These are phyloP conservation scores for Toxostoma redivivum DNA, from an alignment of 2,113 vertebrate genomes.

Conservation along the genomic window DNA sequence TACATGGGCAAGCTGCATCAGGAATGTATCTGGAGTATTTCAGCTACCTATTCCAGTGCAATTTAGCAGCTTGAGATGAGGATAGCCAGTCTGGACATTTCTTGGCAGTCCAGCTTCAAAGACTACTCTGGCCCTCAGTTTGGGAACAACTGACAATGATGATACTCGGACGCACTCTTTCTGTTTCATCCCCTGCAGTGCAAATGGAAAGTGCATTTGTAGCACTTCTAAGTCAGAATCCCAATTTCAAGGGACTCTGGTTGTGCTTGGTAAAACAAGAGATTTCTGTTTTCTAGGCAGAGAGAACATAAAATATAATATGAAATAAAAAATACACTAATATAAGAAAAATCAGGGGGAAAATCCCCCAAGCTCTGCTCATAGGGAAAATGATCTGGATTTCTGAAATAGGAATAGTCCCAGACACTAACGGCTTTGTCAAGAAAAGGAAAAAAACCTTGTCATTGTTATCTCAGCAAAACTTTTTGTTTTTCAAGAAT, in stretches of 20 bases:
- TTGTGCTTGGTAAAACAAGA: not conserved
- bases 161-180: not conserved
- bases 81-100: not conserved
- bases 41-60: not conserved
- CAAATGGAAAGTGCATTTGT: not conserved
- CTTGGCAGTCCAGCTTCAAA: not conserved
- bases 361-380: not conserved
- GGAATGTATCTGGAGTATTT: not conserved
- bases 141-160: not conserved
- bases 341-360: not conserved
- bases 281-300: not conserved
- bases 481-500: not conserved
- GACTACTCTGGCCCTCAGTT: not conserved
- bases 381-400: not conserved
- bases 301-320: not conserved
- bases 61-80: slow-evolving; percentile 7
- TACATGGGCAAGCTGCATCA: not conserved
- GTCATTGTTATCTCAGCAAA: not conserved
- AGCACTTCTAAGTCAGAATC: not conserved
- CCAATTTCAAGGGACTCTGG: not conserved
- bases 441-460: not conserved
- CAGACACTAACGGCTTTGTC: not conserved
- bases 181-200: not conserved
- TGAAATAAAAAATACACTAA: not conserved
- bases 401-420: not conserved